Evolutionary conservation across 53 echinoderm and acorn worm genomes (phyloP), one percentile per base, ranked within the genome.

Genomic region (Echinometra lucunter): DNA sequence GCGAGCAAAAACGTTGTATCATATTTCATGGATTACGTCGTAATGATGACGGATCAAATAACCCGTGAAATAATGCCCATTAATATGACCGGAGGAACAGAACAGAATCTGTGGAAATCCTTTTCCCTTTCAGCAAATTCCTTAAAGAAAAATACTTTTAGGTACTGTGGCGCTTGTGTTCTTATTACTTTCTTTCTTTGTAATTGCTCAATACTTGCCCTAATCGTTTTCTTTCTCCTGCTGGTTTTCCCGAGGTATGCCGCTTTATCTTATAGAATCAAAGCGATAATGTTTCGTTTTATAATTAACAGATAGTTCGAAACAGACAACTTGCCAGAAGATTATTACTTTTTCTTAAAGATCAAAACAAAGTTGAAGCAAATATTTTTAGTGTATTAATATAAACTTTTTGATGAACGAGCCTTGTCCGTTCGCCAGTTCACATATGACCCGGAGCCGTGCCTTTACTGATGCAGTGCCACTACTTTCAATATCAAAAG

Each of bases 11-110:
- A 85, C 49, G 85, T 27, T 85, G 47, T 85, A 85, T 85, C 85
- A 85, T 85, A 45, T 85, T 85, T 85, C 85, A n/a, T 7, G 28
- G 85, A 85, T 85, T 85, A 47, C 85, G 81, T 85, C 85, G 85
- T 85, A 49, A 85, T 85, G 85, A 85, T 85, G 85, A 85, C 49
- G 85, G 47, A n/a, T 85, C 49, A 23, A 47, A 3, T 85, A 17
- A 85, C 85, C 49, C 85, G 49, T 47, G 85, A 18, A 85, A 47
- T 37, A 45, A 6, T 44, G 85, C 85, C 49, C 45, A 28, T 49
- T 45, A n/a, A 30, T 85, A 28, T 49, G 27, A 21, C 45, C 49
- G 30, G n/a, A 85, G 30, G 49, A 15, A 42, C n/a, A 28, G 49
- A 85, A 47, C 11, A n/a, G 49, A n/a, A 45, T 45, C n/a, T 27